Percentiles rank a stretch among this genome's conserved stretches.
Evolutionary conservation across 92 coral and sea anemone genomes (phyloP).

Genomic region (Porites divaricata): DNA sequence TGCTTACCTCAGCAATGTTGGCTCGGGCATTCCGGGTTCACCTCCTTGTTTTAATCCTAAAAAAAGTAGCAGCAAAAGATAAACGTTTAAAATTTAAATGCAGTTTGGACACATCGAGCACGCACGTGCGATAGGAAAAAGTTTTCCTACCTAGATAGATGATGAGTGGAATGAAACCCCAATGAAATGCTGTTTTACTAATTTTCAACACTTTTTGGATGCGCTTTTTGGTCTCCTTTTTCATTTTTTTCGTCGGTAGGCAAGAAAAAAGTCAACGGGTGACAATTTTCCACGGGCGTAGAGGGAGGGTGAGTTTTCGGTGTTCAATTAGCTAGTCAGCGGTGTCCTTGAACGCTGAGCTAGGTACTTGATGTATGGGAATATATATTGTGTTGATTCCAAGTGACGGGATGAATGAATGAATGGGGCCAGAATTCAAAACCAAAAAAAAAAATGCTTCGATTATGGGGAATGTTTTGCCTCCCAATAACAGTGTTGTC

Average conservation of each 20-base stretch:
- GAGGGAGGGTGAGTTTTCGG: too few relatives aligned
- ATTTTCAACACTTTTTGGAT: slow-evolving; percentile 80
- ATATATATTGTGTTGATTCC: too few relatives aligned
- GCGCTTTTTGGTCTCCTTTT: slow-evolving; percentile 91
- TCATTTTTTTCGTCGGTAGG: slow-evolving; percentile 57
- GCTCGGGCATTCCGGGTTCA: slow-evolving; percentile 99
- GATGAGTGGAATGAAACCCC: slow-evolving; percentile 96
- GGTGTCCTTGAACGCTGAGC: too few relatives aligned
- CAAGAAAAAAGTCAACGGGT: background rate
- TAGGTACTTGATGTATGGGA: too few relatives aligned
- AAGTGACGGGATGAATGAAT: too few relatives aligned
- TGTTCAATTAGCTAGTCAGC: too few relatives aligned
- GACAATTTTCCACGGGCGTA: too few relatives aligned
- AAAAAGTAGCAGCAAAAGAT: background rate
- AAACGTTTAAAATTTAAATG: too few relatives aligned
- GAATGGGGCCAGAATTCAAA: too few relatives aligned
- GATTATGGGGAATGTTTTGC: too few relatives aligned
- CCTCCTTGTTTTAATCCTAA: slow-evolving; percentile 93
- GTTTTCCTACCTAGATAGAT: slow-evolving; percentile 84
- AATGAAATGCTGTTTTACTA: slow-evolving; percentile 90
- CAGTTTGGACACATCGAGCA: background rate
- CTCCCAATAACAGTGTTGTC: too few relatives aligned
- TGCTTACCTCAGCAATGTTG: slow-evolving; percentile 83
- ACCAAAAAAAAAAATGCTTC: too few relatives aligned
- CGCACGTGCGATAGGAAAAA: background rate